phyloP scores from a whole-genome alignment of 2,888 invertebrate genomes.

The Chrysodeixis includens region DNA sequence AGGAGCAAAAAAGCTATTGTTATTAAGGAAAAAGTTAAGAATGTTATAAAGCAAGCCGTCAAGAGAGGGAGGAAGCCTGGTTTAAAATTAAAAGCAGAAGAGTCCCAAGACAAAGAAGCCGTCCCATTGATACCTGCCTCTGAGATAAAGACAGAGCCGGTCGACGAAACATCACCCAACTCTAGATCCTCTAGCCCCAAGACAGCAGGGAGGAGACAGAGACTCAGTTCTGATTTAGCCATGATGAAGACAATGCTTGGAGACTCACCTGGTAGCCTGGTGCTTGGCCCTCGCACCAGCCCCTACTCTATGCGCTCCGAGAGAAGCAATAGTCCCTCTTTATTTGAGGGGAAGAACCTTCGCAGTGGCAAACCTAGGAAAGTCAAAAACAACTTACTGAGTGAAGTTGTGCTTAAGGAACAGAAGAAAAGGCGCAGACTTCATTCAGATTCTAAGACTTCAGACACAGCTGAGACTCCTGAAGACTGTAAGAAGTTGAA shows the following conservation, averaged over 20 bases:
- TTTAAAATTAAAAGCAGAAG: conserved; percentile 73
- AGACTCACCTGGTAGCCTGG: conserved; percentile 78
- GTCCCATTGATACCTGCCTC: conserved; percentile 79
- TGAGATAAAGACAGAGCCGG: conserved; percentile 85
- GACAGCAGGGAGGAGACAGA: conserved; percentile 79
- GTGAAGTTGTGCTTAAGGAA: conserved; percentile 89
- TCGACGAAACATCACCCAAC: conserved; percentile 79
- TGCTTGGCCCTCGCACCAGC: conserved; percentile 84
- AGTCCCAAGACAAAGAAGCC: conserved; percentile 78
- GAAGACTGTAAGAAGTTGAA: conserved; percentile 84
- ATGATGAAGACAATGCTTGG: conserved; percentile 85
- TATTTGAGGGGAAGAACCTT: conserved; percentile 88
- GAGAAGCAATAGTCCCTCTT: conserved; percentile 86
- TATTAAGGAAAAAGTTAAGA: conserved; percentile 78
- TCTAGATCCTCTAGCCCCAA: conserved; percentile 86
- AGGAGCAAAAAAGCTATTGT: conserved; percentile 80
- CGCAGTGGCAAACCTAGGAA: conserved; percentile 92
- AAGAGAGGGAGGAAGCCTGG: conserved; percentile 80
- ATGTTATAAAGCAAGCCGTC: conserved; percentile 74
- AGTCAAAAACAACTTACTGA: conserved; percentile 87
- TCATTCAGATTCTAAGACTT: conserved; percentile 87
- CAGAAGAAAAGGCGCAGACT: conserved; percentile 87
- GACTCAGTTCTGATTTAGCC: conserved; percentile 84
- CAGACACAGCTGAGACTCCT: conserved; percentile 74
- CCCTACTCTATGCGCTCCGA: conserved; percentile 91